Percentiles rank a stretch among this genome's conserved stretches.
phyloP scores from a whole-genome alignment of 2,797 vertebrate genomes.

The Basileuterus tristriatus region DNA sequence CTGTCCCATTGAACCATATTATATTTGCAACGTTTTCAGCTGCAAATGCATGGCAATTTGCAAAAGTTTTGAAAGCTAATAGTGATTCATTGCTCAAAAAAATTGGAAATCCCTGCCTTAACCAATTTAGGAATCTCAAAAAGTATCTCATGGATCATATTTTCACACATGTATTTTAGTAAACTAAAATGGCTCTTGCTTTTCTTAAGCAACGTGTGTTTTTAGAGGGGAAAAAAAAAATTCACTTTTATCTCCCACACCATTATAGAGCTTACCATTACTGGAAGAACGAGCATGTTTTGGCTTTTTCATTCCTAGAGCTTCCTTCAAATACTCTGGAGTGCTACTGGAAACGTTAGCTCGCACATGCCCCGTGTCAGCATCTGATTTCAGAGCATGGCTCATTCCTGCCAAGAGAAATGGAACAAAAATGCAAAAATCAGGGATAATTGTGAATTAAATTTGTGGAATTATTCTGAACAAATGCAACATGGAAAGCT shows the following conservation, averaged over 20 bases:
- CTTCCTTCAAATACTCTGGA: constrained; percentile 83
- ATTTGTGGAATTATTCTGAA: background rate
- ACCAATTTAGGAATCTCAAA: background rate
- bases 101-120: background rate
- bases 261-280: constrained; percentile 73
- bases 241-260: background rate
- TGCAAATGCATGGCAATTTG: constrained; percentile 52
- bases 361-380: constrained; percentile 48
- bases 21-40: constrained; percentile 36
- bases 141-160: background rate
- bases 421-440: background rate
- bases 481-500: background rate
- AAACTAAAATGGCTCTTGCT: background rate
- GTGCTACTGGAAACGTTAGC: constrained; percentile 43
- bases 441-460: background rate
- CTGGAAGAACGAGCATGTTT: constrained; percentile 77
- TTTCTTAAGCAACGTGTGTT: background rate
- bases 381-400: constrained; percentile 69
- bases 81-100: constrained; percentile 34
- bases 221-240: background rate
- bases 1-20: constrained; percentile 57
- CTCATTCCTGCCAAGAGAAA: constrained; percentile 70
- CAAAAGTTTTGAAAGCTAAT: constrained; percentile 36
- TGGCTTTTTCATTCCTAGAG: constrained; percentile 80
- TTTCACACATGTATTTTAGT: background rate